Evolutionary conservation across 2,797 vertebrate genomes (phyloP).

Genomic region (Falco rusticolus): DNA sequence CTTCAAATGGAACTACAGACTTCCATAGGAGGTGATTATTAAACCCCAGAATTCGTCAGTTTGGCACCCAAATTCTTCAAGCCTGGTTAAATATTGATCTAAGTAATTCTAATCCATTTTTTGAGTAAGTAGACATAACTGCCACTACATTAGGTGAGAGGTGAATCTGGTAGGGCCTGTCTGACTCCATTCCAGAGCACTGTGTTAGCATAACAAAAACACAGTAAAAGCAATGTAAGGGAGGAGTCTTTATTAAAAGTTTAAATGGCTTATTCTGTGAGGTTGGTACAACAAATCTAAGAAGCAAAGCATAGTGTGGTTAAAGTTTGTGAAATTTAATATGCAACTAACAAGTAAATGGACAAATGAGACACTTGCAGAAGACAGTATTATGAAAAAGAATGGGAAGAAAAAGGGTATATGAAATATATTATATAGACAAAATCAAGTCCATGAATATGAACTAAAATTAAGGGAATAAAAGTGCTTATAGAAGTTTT

Average conservation of each 20-base stretch:
- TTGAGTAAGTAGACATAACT: background rate
- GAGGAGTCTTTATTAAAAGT: background rate
- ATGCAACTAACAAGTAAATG: background rate
- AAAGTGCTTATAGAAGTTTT: background rate
- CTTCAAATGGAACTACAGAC: background rate
- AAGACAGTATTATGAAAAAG: background rate
- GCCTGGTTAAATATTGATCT: background rate
- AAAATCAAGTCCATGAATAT: background rate
- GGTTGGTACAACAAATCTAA: background rate
- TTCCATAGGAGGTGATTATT: background rate
- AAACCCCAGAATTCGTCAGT: background rate
- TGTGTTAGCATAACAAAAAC: background rate
- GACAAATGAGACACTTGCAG: background rate
- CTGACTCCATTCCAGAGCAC: background rate
- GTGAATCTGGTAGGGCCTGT: background rate
- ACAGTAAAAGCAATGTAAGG: background rate
- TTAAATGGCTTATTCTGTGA: background rate
- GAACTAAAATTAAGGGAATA: background rate
- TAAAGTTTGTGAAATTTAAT: background rate
- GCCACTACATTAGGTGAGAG: background rate
- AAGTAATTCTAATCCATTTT: background rate
- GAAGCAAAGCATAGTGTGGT: background rate
- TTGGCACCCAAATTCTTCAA: background rate
- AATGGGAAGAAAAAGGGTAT: background rate
- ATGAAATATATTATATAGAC: background rate